Percentiles rank a stretch among this genome's conserved stretches.
Conservation (phyloP, 2,888 invertebrate genomes). For the Plebejus melissa region DNA sequence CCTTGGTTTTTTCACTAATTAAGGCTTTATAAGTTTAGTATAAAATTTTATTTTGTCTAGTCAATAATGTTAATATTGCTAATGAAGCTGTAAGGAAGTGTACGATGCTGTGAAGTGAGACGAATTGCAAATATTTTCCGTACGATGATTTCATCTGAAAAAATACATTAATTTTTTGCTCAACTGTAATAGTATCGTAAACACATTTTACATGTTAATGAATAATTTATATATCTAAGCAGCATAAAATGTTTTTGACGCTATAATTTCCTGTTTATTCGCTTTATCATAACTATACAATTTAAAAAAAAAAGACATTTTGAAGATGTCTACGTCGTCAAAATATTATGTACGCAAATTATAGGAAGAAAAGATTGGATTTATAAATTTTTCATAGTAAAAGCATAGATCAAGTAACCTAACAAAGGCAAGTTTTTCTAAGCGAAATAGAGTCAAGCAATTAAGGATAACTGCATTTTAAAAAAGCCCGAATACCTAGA, state of each 20-base stretch:
- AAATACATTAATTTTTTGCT: slow-evolving; percentile 9
- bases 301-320: too few relatives aligned
- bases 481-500: neutral
- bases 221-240: slow-evolving; percentile 3
- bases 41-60: neutral
- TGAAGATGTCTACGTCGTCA: too few relatives aligned
- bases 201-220: neutral
- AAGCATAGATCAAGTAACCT: too few relatives aligned
- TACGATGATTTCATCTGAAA: slow-evolving; percentile 5
- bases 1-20: neutral
- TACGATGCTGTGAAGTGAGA: neutral
- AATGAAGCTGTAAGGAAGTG: neutral
- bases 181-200: neutral
- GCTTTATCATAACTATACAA: too few relatives aligned
- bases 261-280: neutral
- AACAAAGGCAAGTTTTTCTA: too few relatives aligned
- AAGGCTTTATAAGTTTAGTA: neutral
- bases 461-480: too few relatives aligned
- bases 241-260: neutral
- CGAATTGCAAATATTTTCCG: neutral
- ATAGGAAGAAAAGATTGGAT: too few relatives aligned
- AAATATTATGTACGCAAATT: too few relatives aligned
- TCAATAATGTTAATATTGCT: neutral
- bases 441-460: too few relatives aligned
- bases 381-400: too few relatives aligned